Evolutionary conservation across 2,113 vertebrate genomes (phyloP), one percentile per base, ranked within the genome.

Genomic region (Pygoscelis adeliae): DNA sequence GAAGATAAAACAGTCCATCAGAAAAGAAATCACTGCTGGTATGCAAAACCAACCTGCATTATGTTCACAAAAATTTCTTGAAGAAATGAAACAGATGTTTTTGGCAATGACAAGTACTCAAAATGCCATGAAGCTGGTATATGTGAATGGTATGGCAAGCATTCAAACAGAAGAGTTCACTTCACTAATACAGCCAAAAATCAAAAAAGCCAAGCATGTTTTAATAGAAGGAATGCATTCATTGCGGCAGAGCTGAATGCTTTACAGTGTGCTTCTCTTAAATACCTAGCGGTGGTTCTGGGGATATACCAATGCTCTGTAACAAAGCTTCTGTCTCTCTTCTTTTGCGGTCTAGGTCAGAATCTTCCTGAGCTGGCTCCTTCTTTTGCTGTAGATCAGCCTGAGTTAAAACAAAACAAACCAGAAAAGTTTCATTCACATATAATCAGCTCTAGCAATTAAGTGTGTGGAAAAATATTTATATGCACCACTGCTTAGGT

Each of bases 261-360:
- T 96, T 95, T 85, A 65, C 53, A 94, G 47, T 80, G 56, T 94
- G 67, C 59, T 92, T 71, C 74, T 93, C 90, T 83, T 65, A 96
- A 97, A 88, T 99, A 99, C 99, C 99, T 98, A 99, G 97, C 42
- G 99, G 98, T 52, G 99, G 99, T 95, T 99, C 99, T 8, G 99
- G 99, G 6, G 99, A 99, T 90, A 99, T 99, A 53, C 99, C 99
- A 65, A 99, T 99, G 91, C 99, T 99, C 95, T 99, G 99, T 27
- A 99, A 98, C 79, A 99, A 97, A 50, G 99, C 99, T 93, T 99
- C 99, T 0, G 99, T 99, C 98, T 99, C 99, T 72, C 99, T 98
- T 50, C 99, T 99, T 88, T 99, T 99, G 36, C 99, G 99, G 96
- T 99, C 99, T 89, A 99, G 96, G 93, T 99, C 99, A 2, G 99